Percentiles rank a stretch among this genome's conserved stretches.
These are phyloP conservation scores for Ctenopoma multispine DNA, from an alignment of 2,797 vertebrate species.

Conservation along the genomic window DNA sequence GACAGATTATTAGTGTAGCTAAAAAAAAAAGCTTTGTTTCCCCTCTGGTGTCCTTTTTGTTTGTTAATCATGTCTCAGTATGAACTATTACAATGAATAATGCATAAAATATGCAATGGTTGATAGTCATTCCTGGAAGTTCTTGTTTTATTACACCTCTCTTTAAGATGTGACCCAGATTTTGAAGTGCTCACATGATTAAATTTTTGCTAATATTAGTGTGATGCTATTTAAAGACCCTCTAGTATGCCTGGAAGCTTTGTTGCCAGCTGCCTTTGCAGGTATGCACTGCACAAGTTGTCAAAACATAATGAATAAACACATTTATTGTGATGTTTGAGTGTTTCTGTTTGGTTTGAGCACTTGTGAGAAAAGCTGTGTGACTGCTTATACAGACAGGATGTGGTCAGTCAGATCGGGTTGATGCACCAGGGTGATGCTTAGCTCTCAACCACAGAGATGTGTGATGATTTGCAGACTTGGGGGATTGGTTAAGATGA, in stretches of 20 bases:
- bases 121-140: conserved; percentile 73
- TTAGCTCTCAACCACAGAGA: conserved; percentile 61
- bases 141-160: conserved; percentile 70
- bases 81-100: conserved; percentile 72
- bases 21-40: conserved; percentile 29
- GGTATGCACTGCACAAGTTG: conserved; percentile 30
- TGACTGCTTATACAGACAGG: conserved; percentile 75
- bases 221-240: conserved; percentile 74
- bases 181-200: conserved; percentile 58
- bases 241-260: conserved; percentile 48
- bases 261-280: conserved; percentile 56
- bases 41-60: conserved; percentile 40
- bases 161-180: conserved; percentile 81
- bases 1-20: conserved; percentile 18
- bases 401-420: conserved; percentile 82
- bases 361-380: conserved; percentile 65
- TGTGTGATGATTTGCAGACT: conserved; percentile 48
- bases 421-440: conserved; percentile 58
- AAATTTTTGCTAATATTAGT: conserved; percentile 73
- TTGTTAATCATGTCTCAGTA: conserved; percentile 62
- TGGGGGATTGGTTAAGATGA: conserved; percentile 49
- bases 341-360: conserved; percentile 50
- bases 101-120: conserved; percentile 62
- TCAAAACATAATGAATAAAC: conserved; percentile 37
- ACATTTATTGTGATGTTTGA: conserved; percentile 41